Evolutionary conservation across 2,797 vertebrate genomes (phyloP).

Genomic region (Echiichthys vipera): DNA sequence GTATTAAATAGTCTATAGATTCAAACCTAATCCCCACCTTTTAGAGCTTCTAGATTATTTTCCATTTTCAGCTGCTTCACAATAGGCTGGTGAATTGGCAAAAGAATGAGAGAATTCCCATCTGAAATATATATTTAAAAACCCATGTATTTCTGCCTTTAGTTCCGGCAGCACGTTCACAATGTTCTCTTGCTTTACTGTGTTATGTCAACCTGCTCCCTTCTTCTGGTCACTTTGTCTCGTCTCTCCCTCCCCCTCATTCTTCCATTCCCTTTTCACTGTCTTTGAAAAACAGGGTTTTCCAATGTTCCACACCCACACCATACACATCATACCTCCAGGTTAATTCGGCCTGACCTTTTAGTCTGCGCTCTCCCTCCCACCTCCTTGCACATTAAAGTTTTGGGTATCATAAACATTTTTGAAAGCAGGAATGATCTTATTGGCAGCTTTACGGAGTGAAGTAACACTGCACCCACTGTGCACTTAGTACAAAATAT

Average conservation of each 20-base stretch:
- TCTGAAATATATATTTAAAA: neutral
- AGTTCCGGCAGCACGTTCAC: neutral
- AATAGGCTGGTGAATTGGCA: too few species aligned
- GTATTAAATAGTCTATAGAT: too few species aligned
- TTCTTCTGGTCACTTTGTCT: neutral
- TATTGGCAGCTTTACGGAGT: neutral
- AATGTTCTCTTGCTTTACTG: neutral
- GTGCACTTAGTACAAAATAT: too few species aligned
- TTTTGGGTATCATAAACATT: neutral
- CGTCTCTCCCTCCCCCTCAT: neutral
- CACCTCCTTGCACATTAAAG: neutral
- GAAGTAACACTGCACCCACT: too few species aligned
- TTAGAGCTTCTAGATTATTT: neutral
- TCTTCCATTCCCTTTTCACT: neutral
- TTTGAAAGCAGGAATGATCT: neutral
- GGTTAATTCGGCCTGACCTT: conserved; percentile 23
- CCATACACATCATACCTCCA: neutral
- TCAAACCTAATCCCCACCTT: too few species aligned
- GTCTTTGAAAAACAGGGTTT: neutral
- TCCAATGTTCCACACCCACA: conserved; percentile 12
- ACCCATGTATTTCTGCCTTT: too few species aligned
- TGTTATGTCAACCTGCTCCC: conserved; percentile 9
- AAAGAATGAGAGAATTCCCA: neutral
- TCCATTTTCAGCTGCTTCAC: too few species aligned
- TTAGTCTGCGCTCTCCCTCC: neutral